Percentiles rank a stretch among this genome's conserved stretches.
phyloP scores from a whole-genome alignment of 2,113 vertebrate species.

The Donacobius atricapilla region DNA sequence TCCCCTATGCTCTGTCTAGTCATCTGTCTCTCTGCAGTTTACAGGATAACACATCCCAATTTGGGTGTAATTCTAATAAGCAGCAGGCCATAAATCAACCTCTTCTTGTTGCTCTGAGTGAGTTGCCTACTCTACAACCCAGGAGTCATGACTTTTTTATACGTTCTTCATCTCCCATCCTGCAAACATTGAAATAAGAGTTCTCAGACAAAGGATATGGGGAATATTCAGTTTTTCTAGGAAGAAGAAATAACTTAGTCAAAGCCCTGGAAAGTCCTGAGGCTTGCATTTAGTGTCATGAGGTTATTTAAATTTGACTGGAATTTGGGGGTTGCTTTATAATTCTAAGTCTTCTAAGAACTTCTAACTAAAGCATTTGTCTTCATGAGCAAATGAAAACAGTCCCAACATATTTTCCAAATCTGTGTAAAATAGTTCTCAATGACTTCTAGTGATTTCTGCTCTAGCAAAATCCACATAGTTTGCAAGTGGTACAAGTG shows the following conservation, averaged over 20 bases:
- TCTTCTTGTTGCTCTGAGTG: not conserved
- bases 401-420: not conserved
- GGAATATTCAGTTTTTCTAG: not conserved
- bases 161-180: not conserved
- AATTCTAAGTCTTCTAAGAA: not conserved
- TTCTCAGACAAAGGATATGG: not conserved
- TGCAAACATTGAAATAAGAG: not conserved
- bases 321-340: not conserved
- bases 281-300: not conserved
- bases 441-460: not conserved
- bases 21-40: not conserved
- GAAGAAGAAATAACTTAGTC: not conserved
- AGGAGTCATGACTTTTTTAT: not conserved
- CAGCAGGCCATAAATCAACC: not conserved
- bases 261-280: not conserved
- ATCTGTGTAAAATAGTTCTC: not conserved
- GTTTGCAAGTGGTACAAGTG: rapidly evolving
- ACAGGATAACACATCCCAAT: not conserved
- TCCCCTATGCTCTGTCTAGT: not conserved
- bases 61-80: not conserved
- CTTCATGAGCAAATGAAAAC: not conserved
- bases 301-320: not conserved
- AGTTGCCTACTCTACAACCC: not conserved
- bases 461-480: not conserved
- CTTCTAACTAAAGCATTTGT: not conserved